These are phyloP conservation scores for Eustalomyia histrio DNA, from an alignment of 2,888 invertebrate species.

Conservation along the genomic window DNA sequence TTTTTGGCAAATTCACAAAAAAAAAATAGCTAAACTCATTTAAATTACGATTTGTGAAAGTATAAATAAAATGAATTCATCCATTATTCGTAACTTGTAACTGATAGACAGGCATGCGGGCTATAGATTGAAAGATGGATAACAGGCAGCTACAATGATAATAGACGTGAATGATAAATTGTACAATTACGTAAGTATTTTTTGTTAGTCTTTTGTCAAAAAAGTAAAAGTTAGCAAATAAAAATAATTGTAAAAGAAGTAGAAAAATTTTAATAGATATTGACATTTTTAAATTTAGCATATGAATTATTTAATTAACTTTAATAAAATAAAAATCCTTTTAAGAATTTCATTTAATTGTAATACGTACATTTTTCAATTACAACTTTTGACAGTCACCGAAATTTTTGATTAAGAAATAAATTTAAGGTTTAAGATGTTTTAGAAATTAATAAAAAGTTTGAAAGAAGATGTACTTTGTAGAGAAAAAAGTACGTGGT, in stretches of 20 bases:
- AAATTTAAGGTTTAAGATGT: too few relatives aligned
- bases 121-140: neutral
- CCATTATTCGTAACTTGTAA: neutral
- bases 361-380: too few relatives aligned
- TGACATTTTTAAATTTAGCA: neutral
- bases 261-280: neutral
- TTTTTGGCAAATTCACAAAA: neutral
- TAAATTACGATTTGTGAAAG: conserved; percentile 27
- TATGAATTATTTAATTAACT: neutral
- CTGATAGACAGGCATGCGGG: neutral
- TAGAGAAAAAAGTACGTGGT: too few relatives aligned
- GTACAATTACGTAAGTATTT: neutral
- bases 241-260: too few relatives aligned
- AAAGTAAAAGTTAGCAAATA: neutral
- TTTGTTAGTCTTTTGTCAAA: neutral
- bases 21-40: conserved; percentile 26
- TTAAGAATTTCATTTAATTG: too few relatives aligned
- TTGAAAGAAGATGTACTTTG: too few relatives aligned
- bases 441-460: too few relatives aligned
- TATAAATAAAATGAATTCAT: conserved; percentile 3
- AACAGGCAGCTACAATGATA: neutral
- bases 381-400: too few relatives aligned
- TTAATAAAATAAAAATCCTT: too few relatives aligned
- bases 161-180: conserved; percentile 2
- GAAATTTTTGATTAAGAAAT: too few relatives aligned